Conservation (phyloP, 2,797 vertebrate species). For the Falco concolor region DNA sequence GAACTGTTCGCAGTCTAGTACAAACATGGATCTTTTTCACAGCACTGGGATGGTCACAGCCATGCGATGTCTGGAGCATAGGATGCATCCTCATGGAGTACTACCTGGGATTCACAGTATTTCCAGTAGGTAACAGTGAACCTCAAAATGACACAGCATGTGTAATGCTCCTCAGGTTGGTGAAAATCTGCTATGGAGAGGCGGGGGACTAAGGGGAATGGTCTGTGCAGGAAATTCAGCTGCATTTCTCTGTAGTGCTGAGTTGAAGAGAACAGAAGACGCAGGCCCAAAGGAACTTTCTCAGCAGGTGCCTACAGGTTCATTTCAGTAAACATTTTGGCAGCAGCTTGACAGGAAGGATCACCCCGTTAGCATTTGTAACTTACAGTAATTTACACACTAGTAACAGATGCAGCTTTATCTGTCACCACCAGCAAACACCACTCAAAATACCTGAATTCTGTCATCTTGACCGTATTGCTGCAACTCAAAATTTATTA, state of each 20-base stretch:
- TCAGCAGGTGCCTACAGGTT: neutral
- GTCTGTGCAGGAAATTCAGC: neutral
- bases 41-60: constrained; percentile 88
- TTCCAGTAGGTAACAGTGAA: constrained; percentile 75
- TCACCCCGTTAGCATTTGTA: neutral
- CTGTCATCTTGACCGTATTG: neutral
- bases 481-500: neutral
- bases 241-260: neutral
- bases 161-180: rapidly evolving
- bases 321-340: neutral
- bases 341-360: neutral
- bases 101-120: constrained; percentile 86
- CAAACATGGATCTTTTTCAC: neutral
- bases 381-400: too few relatives aligned
- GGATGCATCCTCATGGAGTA: constrained; percentile 89
- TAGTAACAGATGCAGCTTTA: neutral
- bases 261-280: neutral
- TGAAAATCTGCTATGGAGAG: neutral
- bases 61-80: constrained; percentile 88
- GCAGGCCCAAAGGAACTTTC: neutral
- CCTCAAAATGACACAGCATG: rapidly evolving
- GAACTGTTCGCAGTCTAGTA: neutral
- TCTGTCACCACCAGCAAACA: neutral
- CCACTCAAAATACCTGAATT: neutral
- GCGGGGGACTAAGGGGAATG: neutral